Base-by-base conservation (phyloP, 2,113 vertebrate genomes). In the Sinosuthora webbiana region DNA sequence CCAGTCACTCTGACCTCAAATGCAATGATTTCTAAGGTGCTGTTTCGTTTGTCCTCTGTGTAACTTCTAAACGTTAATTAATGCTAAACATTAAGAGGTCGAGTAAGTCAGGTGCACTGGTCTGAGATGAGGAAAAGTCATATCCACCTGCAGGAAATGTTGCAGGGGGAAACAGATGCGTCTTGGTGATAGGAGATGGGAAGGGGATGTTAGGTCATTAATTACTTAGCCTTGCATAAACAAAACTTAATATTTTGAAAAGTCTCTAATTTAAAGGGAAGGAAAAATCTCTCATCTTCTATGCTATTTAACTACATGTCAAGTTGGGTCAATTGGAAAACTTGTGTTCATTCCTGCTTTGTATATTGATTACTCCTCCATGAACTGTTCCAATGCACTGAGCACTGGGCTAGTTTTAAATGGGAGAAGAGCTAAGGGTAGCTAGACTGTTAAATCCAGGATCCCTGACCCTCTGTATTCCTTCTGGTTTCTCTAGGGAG, bases 151-250 rank as follows among this genome's bases (percentile, higher is more conserved):
- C 96, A 98, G 98, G 97, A 98, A 98, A 65, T 85, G 62, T 91
- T 96, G 92, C 60, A 59, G 93, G 7, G 86, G 98, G 98, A 98
- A 98, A 97, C 98, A 98, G 98, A 98, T 98, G 98, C 89, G 39
- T 89, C 93, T 89, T 17, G 30, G 89, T 96, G 97, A 98, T 98
- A 98, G 94, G 95, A 90, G 95, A 96, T 97, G 97, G 97, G 97
- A 98, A 98, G 91, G 94, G 97, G 97, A 98, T 98, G 97, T 98
- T 98, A 98, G 89, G 95, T 97, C 97, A 96, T 97, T 98, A 98
- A 98, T 98, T 97, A 93, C 94, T 97, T 96, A 71, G 81, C 90
- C 94, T 96, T 96, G 60, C 89, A 74, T 98, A 98, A 98, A 97
- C 97, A 98, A 94, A 87, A 95, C 63, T 96, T 95, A 73, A 73